Conservation (phyloP, 2,797 vertebrate species). For the Falco concolor region DNA sequence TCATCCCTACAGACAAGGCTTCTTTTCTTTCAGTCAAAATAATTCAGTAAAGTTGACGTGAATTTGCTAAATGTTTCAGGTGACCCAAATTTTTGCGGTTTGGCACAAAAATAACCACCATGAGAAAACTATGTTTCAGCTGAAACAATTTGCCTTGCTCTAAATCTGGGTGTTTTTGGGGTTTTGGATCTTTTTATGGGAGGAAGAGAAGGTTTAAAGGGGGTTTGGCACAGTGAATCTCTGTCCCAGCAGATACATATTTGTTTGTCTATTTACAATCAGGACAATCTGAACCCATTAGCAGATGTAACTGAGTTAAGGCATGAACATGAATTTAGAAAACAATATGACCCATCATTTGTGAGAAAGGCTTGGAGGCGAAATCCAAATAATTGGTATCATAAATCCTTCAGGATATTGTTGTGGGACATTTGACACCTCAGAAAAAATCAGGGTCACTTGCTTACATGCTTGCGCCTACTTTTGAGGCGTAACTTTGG, state of each 20-base stretch:
- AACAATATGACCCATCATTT: conserved; percentile 39
- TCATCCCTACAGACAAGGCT: not conserved
- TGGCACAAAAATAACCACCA: not conserved
- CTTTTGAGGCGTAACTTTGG: not conserved
- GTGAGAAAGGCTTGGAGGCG: not conserved
- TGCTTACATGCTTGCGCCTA: not conserved
- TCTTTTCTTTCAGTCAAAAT: not conserved
- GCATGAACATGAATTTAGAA: conserved; percentile 32
- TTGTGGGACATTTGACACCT: not conserved
- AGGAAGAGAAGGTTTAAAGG: not conserved
- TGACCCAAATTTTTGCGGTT: not conserved
- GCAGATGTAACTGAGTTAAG: conserved; percentile 55
- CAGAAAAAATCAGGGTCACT: not conserved
- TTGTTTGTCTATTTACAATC: conserved; percentile 35
- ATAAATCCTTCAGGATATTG: conserved; percentile 2
- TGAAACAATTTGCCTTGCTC: not conserved
- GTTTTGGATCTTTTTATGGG: not conserved
- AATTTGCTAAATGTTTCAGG: not conserved
- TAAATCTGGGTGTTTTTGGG: not conserved
- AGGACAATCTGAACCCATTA: not conserved
- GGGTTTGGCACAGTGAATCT: conserved; percentile 18
- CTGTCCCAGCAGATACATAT: conserved; percentile 7
- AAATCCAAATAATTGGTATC: conserved; percentile 35
- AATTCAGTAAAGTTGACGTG: not conserved
- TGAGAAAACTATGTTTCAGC: not conserved